These are phyloP conservation scores for Ypsolopha sequella DNA, from an alignment of 2,888 invertebrate genomes.

Conservation along the genomic window DNA sequence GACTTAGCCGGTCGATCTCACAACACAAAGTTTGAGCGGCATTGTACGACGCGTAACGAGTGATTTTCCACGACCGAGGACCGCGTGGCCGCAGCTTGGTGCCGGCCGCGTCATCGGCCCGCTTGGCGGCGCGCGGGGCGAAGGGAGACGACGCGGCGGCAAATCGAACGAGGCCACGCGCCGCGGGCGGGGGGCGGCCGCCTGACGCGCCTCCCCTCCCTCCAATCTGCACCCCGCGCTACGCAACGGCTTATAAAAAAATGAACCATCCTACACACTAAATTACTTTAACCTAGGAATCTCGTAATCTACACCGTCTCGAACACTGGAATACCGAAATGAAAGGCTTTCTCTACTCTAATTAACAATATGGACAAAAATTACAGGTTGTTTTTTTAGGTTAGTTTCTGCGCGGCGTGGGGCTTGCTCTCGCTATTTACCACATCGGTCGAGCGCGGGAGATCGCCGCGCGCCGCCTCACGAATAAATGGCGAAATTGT, in stretches of 20 bases:
- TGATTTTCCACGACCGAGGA: slow-evolving; percentile 42
- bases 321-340: slow-evolving; percentile 59
- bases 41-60: slow-evolving; percentile 40
- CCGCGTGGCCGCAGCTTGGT: slow-evolving; percentile 51
- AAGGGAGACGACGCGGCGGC: slow-evolving; percentile 36
- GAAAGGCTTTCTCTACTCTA: slow-evolving; percentile 39
- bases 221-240: slow-evolving; percentile 23
- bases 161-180: slow-evolving; percentile 68
- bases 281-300: slow-evolving; percentile 65
- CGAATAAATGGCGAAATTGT: slow-evolving; percentile 66
- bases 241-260: slow-evolving; percentile 37
- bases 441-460: slow-evolving; percentile 36
- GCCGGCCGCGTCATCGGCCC: slow-evolving; percentile 30
- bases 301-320: slow-evolving; percentile 55
- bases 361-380: slow-evolving; percentile 61
- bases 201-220: slow-evolving; percentile 25
- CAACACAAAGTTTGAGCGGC: slow-evolving; percentile 17
- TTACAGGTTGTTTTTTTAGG: slow-evolving; percentile 43
- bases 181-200: slow-evolving; percentile 24
- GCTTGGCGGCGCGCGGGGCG: slow-evolving; percentile 9
- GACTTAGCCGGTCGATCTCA: slow-evolving; percentile 9
- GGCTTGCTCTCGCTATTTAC: slow-evolving; percentile 61
- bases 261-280: slow-evolving; percentile 59
- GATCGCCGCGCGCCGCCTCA: slow-evolving; percentile 38
- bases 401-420: slow-evolving; percentile 41